Evolutionary conservation across 1,140 invertebrate species (phyloP), one percentile per base, ranked within the genome.

Genomic region (Atta colombica): DNA sequence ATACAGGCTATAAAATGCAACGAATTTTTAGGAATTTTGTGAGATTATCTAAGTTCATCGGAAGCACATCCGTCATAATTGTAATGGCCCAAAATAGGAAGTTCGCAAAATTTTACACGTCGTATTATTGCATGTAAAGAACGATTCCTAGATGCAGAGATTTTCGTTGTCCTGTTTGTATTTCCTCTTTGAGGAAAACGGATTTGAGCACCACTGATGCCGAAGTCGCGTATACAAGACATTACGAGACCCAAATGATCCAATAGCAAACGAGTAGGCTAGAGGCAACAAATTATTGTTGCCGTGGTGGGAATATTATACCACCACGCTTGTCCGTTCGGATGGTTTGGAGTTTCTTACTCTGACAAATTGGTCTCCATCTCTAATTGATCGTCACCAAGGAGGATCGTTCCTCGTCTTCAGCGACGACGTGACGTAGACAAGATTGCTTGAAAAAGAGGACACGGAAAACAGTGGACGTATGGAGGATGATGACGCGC

Each of bases 401-500:
- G 16, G 7, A 39, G 3, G 3, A 18, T 61, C 3, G 2, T 16
- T 2, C 10, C 14, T 16, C 35, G 10, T 61, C 21, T 63, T 77
- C 16, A 21, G 4, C 28, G 39, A 5, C 14, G 74, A 61, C n/a
- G 28, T 7, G 21, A 61, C 31, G 31, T 8, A 1, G 14, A 12
- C 3, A 21, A 72, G 21, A 12, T 12, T 16, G 21, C 2, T 4
- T 6, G 31, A 25, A n/a, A 25, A 12, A 18, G n/a, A 60, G 31
- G 55, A 2, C 4, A 31, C 28, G 31, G 7, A 39, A 39, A 39
- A 39, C 31, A 16, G 18, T 45, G 7, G 77, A 45, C 21, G 68
- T 35, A 51, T 72, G 78, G 53, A 72, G 28, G 39, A 85, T 16
- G 51, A 88, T 61, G 87, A 85, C 72, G 92, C 91, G 92, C 93